Conservation (phyloP, 2,888 invertebrate genomes). For the Xylophagus ater region DNA sequence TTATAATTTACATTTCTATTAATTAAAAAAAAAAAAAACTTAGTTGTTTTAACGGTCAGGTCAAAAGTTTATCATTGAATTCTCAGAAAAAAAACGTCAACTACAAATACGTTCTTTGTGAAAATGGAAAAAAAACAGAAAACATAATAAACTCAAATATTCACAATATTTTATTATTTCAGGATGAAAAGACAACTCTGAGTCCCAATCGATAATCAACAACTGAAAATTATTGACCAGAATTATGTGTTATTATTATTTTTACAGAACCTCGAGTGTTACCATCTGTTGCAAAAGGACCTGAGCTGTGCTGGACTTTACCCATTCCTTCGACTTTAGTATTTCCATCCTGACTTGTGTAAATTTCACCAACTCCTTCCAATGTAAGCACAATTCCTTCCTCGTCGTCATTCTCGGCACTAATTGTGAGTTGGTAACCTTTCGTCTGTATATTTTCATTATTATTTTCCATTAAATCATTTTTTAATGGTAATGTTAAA, state of each 20-base stretch:
- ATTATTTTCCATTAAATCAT: no score
- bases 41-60: no score
- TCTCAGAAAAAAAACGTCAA: background rate
- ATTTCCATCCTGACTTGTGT: slow-evolving; percentile 32
- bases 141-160: background rate
- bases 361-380: slow-evolving; percentile 35
- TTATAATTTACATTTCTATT: no score
- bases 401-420: slow-evolving; percentile 35
- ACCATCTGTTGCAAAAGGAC: slow-evolving; percentile 27
- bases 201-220: slow-evolving; percentile 8
- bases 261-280: slow-evolving; percentile 34
- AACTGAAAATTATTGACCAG: slow-evolving; percentile 9
- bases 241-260: no score
- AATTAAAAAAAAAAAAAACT: no score
- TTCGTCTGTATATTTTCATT: no score
- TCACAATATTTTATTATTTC: background rate
- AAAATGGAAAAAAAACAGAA: background rate
- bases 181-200: slow-evolving; percentile 2
- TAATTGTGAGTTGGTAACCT: no score
- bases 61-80: slow-evolving; percentile 10
- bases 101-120: background rate
- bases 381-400: slow-evolving; percentile 34
- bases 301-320: slow-evolving; percentile 29
- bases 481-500: no score
- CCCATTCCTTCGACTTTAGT: slow-evolving; percentile 36